A percentile compares a stretch with the other conserved stretches of the same genome.
Evolutionary conservation across 2,797 vertebrate species (phyloP).

Genomic region (Cryptoprocta ferox): DNA sequence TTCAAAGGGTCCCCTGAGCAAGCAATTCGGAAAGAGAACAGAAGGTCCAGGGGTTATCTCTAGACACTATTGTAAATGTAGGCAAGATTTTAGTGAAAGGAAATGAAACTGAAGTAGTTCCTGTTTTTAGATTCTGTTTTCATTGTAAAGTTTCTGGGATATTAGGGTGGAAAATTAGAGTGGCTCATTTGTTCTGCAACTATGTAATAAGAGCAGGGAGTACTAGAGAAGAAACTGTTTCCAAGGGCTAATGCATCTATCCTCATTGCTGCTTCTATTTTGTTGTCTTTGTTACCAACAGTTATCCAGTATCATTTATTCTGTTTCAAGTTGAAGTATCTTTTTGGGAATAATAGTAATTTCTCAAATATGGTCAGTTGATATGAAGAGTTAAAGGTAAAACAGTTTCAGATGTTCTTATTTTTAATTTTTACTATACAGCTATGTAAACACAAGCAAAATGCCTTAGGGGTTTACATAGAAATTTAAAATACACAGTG

Average conservation of each 20-base stretch:
- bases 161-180: conserved; percentile 26
- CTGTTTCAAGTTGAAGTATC: conserved; percentile 15
- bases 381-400: conserved; percentile 8
- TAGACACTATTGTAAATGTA: background rate
- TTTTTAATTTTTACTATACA: conserved; percentile 49
- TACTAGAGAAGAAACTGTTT: background rate
- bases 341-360: conserved; percentile 22
- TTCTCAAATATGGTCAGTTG: background rate
- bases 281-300: conserved; percentile 26
- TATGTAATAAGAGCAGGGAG: background rate
- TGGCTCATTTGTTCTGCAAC: conserved; percentile 3
- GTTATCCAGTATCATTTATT: background rate
- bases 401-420: conserved; percentile 46
- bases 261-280: background rate
- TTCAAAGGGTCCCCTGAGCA: background rate
- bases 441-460: background rate
- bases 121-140: conserved; percentile 44
- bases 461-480: background rate
- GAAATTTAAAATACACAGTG: background rate
- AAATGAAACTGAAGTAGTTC: background rate
- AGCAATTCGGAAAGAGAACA: conserved; percentile 26
- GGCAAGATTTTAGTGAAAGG: conserved; percentile 15
- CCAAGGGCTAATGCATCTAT: background rate
- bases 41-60: background rate
- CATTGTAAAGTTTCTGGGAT: background rate